Base-by-base conservation (phyloP, 1,140 invertebrate species). In the Drosophila ohnishii region DNA sequence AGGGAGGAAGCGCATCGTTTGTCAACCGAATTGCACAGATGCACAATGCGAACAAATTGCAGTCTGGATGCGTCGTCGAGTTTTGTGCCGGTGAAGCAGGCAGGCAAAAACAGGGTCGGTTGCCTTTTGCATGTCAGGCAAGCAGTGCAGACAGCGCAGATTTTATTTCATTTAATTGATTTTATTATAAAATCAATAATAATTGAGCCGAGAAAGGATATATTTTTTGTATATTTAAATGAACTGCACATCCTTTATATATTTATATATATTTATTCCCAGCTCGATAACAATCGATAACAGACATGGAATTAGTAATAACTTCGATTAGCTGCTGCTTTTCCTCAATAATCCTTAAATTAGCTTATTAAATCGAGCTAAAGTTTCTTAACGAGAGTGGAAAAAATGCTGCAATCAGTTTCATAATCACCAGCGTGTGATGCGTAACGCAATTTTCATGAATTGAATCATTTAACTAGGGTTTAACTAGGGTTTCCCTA, bases 21-120 rank as follows among this genome's bases (percentile, higher is more conserved):
- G 80, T 83, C 79, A 83, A 78, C 55, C 40, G 42, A 75, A 80
- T 39, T 67, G 63, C 76, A 63, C 65, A 63, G 35, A 66, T 64
- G 69, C 57, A 70, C 58, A 60, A 55, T 44, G 35, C 22, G 22
- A 57, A 30, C 37, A 57, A 44, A 57, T 59, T 59, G 56, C 56
- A 45, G 3, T 32, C 51, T 37, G 55, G 55, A 40, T 39, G 55
- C 55, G 35, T 57, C 34, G 53, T 56, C 19, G 51, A 28, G 30
- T 5, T 35, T 7, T 34, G 14, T 14, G 32, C 7, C 48, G 30
- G 50, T 53, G 14, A 32, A 6, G 16, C 50, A 35, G 50, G 32
- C 50, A 35, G 16, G 16, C 16, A 34, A 51, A 51, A 22, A 6
- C 32, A 34, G 50, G 10, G 28, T 50, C 14, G 22, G 13, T 48